Base-by-base conservation (phyloP, 2,113 vertebrate species). In the Piaya cayana region DNA sequence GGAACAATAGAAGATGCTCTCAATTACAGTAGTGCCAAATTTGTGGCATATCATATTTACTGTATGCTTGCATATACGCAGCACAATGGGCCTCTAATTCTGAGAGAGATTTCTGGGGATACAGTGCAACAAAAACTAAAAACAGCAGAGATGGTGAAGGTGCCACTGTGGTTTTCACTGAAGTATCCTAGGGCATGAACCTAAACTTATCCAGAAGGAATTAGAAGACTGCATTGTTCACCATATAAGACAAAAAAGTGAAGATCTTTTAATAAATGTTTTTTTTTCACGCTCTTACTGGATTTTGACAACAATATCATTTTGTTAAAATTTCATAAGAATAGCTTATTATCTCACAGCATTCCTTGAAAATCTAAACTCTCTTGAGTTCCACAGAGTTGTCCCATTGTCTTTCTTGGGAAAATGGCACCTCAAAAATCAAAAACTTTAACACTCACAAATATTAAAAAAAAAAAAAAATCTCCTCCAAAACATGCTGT, bases 231-330 rank as follows among this genome's bases (percentile, higher is more conserved):
- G 97, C 70, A 47, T 4, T 94, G 78, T 95, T 93, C 91, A 71
- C 91, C 77, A 74, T 70, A 88, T 90, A 93, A 91, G 91, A 94
- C 77, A 95, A 97, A 96, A 97, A 95, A 93, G 71, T 77, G 94
- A 88, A 86, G 93, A 93, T 89, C 89, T 96, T 96, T 95, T 95
- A 95, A 96, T 86, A 97, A 97, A 95, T 92, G 95, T 21, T 87
- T 96, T 45, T 45, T 39, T 97, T 96, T 85, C 95, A 97, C 30
- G 95, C 93, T 88, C 86, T 95, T 92, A 91, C 50, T 80, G 17
- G 27, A 88, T 90, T 92, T 80, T 77, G 63, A 90, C 49, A 93
- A 95, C 82, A 94, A 59, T 30, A 30, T 65, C 2, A 82, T 88
- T 90, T 49, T 72, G 71, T 83, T 83, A 72, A 88, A 93, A 49